These are phyloP conservation scores for Stegastes partitus DNA, from an alignment of 2,113 vertebrate species.

Conservation along the genomic window DNA sequence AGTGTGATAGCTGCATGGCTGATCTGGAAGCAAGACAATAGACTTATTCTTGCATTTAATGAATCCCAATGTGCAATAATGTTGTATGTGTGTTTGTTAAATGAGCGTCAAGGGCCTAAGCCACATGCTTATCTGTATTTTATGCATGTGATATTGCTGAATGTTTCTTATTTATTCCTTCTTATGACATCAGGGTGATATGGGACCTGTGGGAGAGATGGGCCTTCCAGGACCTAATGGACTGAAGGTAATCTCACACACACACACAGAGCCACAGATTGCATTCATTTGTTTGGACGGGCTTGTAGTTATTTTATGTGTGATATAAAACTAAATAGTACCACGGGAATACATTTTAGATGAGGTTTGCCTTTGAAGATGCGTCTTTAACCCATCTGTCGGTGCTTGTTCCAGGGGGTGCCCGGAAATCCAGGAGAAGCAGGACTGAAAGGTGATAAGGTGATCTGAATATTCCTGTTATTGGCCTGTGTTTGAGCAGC, in stretches of 20 bases:
- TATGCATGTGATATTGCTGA: slow-evolving; percentile 23
- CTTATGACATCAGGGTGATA: slow-evolving; percentile 90
- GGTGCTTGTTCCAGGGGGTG: slow-evolving; percentile 90
- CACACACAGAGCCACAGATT: slow-evolving; percentile 5
- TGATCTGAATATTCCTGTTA: slow-evolving; percentile 99
- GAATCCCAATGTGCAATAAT: slow-evolving; percentile 19
- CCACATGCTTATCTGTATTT: slow-evolving; percentile 25
- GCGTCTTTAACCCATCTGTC: slow-evolving; percentile 44
- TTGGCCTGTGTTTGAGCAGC: slow-evolving; percentile 90
- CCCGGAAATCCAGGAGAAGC: slow-evolving; percentile 96
- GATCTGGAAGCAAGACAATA: slow-evolving; percentile 41
- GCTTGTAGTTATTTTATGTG: background rate
- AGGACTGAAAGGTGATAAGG: slow-evolving; percentile 99
- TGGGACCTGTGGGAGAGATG: slow-evolving; percentile 91
- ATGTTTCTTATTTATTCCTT: slow-evolving; percentile 49
- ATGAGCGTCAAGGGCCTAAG: background rate
- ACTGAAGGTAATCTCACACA: slow-evolving; percentile 90
- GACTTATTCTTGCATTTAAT: slow-evolving; percentile 30
- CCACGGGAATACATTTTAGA: background rate
- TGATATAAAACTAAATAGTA: slow-evolving; percentile 1
- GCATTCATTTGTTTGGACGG: slow-evolving; percentile 4
- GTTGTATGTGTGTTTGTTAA: slow-evolving; percentile 8
- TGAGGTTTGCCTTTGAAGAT: background rate
- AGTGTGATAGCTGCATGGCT: slow-evolving; percentile 11
- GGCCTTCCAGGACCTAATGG: slow-evolving; percentile 93